phyloP scores from a whole-genome alignment of 1,140 invertebrate genomes.

The Laupala kohalensis region DNA sequence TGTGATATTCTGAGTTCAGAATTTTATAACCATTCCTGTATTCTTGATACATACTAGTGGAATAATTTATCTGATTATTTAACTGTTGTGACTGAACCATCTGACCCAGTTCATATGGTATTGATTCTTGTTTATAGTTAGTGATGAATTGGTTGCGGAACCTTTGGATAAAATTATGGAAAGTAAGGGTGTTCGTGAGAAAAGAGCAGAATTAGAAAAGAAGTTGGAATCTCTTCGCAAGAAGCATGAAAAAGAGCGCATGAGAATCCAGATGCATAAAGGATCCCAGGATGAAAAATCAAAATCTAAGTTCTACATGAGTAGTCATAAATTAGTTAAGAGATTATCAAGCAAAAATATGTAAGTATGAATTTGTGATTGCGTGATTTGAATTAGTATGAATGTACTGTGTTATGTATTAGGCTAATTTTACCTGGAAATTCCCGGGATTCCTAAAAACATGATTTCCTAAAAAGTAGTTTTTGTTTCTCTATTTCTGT shows the following conservation, averaged over 20 bases:
- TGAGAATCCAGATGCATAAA: conserved; percentile 43
- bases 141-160: conserved; percentile 55
- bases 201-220: conserved; percentile 69
- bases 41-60: too few species aligned
- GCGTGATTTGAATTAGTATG: too few species aligned
- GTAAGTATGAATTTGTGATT: neutral
- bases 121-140: conserved; percentile 18
- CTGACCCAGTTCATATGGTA: too few species aligned
- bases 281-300: conserved; percentile 40
- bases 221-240: conserved; percentile 71
- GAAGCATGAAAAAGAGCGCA: conserved; percentile 73
- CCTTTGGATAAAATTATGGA: conserved; percentile 66
- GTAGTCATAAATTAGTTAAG: conserved; percentile 55
- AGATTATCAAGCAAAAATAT: conserved; percentile 57
- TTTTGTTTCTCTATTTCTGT: too few species aligned
- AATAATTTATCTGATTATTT: too few species aligned
- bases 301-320: conserved; percentile 55
- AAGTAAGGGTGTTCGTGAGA: conserved; percentile 68
- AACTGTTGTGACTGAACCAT: too few species aligned
- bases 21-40: too few species aligned
- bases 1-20: too few species aligned
- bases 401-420: too few species aligned
- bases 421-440: too few species aligned
- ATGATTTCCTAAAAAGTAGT: too few species aligned
- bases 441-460: too few species aligned